These are phyloP conservation scores for Phrynosoma blainvillii DNA, from an alignment of 2,113 vertebrate species.

Conservation along the genomic window DNA sequence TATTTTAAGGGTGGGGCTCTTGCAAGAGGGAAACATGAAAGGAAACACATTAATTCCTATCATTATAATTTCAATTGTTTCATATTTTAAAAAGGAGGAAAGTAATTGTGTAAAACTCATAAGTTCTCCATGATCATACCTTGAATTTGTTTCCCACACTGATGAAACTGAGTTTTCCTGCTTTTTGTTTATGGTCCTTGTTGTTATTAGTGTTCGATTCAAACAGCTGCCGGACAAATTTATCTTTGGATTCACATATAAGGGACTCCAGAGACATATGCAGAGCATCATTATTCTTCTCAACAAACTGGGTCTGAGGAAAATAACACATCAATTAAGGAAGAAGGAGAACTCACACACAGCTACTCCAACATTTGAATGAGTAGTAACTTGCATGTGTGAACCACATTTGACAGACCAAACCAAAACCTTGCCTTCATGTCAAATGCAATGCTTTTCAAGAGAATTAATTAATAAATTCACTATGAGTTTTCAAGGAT, in stretches of 20 bases:
- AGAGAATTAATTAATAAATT: no score
- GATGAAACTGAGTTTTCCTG: constrained; percentile 96
- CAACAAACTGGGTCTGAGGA: constrained; percentile 92
- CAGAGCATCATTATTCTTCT: constrained; percentile 98
- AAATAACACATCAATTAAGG: constrained; percentile 49
- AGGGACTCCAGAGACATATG: constrained; percentile 96
- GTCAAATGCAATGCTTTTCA: no score
- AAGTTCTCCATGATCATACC: constrained; percentile 74
- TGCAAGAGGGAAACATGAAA: background rate
- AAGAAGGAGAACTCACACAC: background rate
- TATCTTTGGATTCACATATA: constrained; percentile 94
- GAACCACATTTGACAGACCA: background rate
- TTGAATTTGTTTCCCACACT: constrained; percentile 99
- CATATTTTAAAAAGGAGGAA: background rate
- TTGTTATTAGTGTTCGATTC: constrained; percentile 88
- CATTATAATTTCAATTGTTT: background rate
- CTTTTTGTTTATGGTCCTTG: constrained; percentile 92
- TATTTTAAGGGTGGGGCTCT: background rate
- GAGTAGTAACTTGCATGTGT: background rate
- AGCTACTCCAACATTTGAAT: background rate
- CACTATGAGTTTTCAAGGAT: no score
- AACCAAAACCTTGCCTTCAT: no score
- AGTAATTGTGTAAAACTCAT: background rate
- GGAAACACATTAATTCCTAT: constrained; percentile 23
- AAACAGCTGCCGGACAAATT: constrained; percentile 90